These are phyloP conservation scores for Maniola hyperantus DNA, from an alignment of 2,888 invertebrate species.

Conservation along the genomic window DNA sequence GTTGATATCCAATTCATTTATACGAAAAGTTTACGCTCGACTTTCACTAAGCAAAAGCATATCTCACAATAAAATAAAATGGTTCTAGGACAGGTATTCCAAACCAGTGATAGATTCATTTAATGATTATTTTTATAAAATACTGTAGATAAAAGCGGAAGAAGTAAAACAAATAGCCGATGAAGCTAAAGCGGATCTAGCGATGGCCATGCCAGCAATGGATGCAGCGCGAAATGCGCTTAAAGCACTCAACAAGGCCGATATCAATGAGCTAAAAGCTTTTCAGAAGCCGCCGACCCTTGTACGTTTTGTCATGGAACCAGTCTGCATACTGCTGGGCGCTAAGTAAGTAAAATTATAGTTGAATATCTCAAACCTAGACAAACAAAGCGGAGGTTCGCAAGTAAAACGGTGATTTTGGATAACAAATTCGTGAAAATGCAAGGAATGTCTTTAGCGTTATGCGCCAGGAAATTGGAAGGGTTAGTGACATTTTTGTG, in stretches of 20 bases:
- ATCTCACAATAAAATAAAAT: too few species aligned
- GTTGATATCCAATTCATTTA: too few species aligned
- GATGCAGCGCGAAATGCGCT: conserved; percentile 92
- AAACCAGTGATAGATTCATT: background rate
- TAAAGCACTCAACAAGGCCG: conserved; percentile 92
- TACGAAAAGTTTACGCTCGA: too few species aligned
- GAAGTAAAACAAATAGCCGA: conserved; percentile 92
- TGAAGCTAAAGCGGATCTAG: conserved; percentile 93
- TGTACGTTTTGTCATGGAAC: conserved; percentile 95
- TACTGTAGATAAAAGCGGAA: conserved; percentile 88
- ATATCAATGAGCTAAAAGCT: conserved; percentile 94
- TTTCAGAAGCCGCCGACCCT: conserved; percentile 94
- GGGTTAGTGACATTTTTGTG: too few species aligned
- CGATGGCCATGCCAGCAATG: conserved; percentile 93
- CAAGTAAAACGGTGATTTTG: too few species aligned
- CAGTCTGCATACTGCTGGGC: conserved; percentile 92
- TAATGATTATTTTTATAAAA: background rate
- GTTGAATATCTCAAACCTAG: too few species aligned
- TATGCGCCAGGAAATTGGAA: too few species aligned
- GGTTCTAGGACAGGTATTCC: too few species aligned
- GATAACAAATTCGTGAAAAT: too few species aligned
- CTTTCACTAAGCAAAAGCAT: too few species aligned
- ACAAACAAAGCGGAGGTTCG: background rate
- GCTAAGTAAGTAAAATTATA: conserved; percentile 84
- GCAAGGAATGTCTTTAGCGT: too few species aligned